phyloP scores from a whole-genome alignment of 2,113 vertebrate species.

The Sporophila hypoxantha region DNA sequence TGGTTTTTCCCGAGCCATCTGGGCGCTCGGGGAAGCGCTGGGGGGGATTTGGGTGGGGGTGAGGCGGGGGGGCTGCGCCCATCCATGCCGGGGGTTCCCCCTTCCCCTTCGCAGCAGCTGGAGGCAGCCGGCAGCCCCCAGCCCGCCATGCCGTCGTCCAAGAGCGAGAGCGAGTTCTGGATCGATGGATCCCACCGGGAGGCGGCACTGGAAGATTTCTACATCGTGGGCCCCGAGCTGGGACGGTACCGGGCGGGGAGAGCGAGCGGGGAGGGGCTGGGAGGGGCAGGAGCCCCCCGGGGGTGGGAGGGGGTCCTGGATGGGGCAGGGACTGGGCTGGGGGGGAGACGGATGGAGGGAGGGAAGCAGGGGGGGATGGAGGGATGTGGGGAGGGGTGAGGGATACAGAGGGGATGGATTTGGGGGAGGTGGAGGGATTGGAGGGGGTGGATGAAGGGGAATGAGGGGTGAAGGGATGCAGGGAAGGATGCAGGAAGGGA shows the following conservation, averaged over 20 bases:
- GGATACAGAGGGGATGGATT: not conserved
- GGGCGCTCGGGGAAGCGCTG: not conserved
- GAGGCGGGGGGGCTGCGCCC: too few relatives aligned
- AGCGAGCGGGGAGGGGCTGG: not conserved
- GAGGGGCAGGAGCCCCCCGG: not conserved
- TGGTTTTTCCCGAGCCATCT: not conserved
- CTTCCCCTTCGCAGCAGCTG: not conserved
- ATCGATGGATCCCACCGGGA: constrained; percentile 82
- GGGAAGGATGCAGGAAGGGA: not conserved
- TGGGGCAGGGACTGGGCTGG: not conserved
- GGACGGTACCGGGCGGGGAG: constrained; percentile 53
- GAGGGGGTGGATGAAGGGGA: not conserved
- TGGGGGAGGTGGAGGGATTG: not conserved
- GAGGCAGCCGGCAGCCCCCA: not conserved
- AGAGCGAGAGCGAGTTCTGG: constrained; percentile 76
- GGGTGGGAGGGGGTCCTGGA: accelerated
- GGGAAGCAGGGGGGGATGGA: not conserved
- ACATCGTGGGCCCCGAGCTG: constrained; percentile 72
- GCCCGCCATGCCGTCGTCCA: constrained; percentile 75
- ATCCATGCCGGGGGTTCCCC: not conserved
- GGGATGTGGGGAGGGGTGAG: too few relatives aligned
- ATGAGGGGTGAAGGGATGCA: not conserved
- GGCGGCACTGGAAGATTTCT: constrained; percentile 76
- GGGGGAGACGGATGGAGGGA: not conserved
- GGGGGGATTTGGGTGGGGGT: not conserved